These are phyloP conservation scores for Galendromus occidentalis DNA, from an alignment of 1,140 invertebrate species.

Conservation along the genomic window DNA sequence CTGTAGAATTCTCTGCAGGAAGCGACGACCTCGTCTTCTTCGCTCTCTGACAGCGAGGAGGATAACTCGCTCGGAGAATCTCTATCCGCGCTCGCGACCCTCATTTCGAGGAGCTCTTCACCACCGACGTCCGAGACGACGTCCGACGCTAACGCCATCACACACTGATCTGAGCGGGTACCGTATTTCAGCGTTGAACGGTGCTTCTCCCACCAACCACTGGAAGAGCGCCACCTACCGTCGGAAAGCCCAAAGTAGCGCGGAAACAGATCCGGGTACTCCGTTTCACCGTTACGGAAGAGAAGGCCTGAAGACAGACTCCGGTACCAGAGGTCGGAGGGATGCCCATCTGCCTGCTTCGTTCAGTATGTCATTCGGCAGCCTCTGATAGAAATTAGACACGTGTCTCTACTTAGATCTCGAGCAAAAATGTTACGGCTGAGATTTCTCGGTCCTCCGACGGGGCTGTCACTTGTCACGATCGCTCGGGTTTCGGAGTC, in stretches of 20 bases:
- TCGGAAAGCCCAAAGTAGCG: not conserved
- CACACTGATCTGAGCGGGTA: not conserved
- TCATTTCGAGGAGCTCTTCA: not conserved
- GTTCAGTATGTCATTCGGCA: too few relatives aligned
- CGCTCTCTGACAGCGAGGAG: conserved; percentile 1
- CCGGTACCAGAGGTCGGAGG: too few relatives aligned
- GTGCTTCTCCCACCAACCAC: not conserved
- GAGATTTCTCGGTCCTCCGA: too few relatives aligned
- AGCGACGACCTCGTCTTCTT: conserved; percentile 3
- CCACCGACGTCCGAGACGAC: not conserved
- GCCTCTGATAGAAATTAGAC: too few relatives aligned
- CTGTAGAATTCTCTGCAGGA: conserved; percentile 7
- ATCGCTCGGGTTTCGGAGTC: too few relatives aligned
- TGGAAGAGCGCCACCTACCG: not conserved
- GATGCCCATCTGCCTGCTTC: too few relatives aligned
- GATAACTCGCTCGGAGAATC: not conserved
- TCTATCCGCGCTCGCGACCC: not conserved
- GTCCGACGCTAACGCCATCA: not conserved
- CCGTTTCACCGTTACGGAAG: too few relatives aligned
- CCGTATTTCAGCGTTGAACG: not conserved
- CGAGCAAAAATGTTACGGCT: too few relatives aligned
- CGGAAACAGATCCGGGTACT: not conserved
- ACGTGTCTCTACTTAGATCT: too few relatives aligned
- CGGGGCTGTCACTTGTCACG: too few relatives aligned
- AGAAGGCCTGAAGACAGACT: too few relatives aligned